Evolutionary conservation across 2,888 invertebrate genomes (phyloP).

Genomic region (Cryptocephalus moraei): DNA sequence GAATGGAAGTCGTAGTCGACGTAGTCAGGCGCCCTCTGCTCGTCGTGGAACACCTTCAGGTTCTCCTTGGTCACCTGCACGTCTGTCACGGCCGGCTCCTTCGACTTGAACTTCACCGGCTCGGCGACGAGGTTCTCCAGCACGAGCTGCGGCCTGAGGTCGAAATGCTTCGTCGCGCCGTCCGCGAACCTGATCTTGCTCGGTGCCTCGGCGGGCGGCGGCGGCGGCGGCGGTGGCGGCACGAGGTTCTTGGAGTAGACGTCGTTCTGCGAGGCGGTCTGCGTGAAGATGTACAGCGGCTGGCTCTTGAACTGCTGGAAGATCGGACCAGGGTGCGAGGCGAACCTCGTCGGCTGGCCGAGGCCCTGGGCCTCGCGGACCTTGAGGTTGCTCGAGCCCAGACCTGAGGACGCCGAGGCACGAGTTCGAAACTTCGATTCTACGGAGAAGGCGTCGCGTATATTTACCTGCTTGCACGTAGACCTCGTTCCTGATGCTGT

Average conservation of each 20-base stretch:
- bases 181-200: not conserved
- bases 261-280: slow-evolving; percentile 27
- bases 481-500: slow-evolving; percentile 33
- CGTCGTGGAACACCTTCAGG: slow-evolving; percentile 32
- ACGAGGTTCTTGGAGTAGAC: slow-evolving; percentile 39
- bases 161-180: slow-evolving; percentile 9
- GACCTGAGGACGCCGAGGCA: too few species aligned
- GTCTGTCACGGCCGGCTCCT: slow-evolving; percentile 21
- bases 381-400: slow-evolving; percentile 12
- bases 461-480: slow-evolving; percentile 28
- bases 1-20: slow-evolving; percentile 22
- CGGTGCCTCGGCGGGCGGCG: slow-evolving; percentile 8
- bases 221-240: slow-evolving; percentile 36
- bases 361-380: slow-evolving; percentile 24
- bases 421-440: too few species aligned
- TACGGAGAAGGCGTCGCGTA: too few species aligned
- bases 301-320: slow-evolving; percentile 32
- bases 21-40: slow-evolving; percentile 17
- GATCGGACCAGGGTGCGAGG: not conserved
- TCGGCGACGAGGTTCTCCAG: slow-evolving; percentile 28
- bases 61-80: slow-evolving; percentile 37
- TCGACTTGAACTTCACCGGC: slow-evolving; percentile 8
- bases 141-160: slow-evolving; percentile 13
- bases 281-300: slow-evolving; percentile 16
- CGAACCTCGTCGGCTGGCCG: not conserved